These are phyloP conservation scores for Nylanderia fulva DNA, from an alignment of 1,140 invertebrate species.

Conservation along the genomic window DNA sequence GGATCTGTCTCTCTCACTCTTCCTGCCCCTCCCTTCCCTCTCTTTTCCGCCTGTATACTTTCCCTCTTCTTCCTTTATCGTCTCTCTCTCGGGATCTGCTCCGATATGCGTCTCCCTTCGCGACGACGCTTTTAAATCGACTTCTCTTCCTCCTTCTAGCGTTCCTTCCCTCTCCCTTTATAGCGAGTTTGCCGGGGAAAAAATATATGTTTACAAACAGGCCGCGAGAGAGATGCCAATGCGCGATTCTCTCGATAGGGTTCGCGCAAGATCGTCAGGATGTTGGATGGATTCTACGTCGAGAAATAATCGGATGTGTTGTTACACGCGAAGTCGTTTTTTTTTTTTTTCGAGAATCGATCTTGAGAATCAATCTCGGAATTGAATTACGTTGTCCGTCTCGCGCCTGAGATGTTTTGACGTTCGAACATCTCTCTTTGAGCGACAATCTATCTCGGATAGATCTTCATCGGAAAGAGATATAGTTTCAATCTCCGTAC, in stretches of 20 bases:
- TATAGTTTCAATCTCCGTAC: background rate
- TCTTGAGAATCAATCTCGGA: background rate
- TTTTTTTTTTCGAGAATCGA: conserved; percentile 13
- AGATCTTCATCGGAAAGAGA: conserved; percentile 34
- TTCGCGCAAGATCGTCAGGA: no score
- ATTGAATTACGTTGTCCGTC: background rate
- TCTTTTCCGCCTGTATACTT: conserved; percentile 26
- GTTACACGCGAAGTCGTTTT: no score
- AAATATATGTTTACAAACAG: conserved; percentile 44
- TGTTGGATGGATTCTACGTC: background rate
- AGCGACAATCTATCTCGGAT: background rate
- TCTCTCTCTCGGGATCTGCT: no score
- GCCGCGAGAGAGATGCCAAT: background rate
- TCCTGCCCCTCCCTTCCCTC: conserved; percentile 66
- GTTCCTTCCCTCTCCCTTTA: no score
- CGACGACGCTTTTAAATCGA: background rate
- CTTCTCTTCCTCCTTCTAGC: no score
- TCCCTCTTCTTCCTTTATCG: background rate
- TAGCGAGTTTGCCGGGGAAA: background rate
- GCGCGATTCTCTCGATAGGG: background rate
- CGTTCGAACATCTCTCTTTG: background rate
- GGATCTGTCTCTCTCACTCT: conserved; percentile 47
- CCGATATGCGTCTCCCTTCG: background rate
- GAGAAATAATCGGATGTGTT: background rate
- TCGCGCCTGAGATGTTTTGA: conserved; percentile 27